Evolutionary conservation across 2,888 invertebrate species (phyloP), one percentile per base, ranked within the genome.

Genomic region (Drosophila differens): DNA sequence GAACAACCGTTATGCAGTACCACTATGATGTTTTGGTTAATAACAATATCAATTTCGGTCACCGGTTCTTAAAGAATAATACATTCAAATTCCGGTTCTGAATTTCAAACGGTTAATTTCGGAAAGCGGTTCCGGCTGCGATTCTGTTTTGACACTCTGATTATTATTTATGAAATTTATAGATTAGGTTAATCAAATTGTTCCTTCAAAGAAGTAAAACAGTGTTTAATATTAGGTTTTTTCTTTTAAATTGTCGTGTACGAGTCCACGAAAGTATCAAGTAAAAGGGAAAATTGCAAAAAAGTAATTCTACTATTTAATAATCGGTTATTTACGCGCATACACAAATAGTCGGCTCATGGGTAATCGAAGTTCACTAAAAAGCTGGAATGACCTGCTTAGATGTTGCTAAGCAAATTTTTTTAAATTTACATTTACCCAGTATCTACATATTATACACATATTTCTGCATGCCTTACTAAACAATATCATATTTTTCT

Each of bases 391-490:
- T 53, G 12, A 54, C 16, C 32, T 64, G 47, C 54, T 1, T 35
- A 32, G 53, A 52, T 47, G 10, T 47, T 60, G 64, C 55, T 60
- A 44, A 19, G 14, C 12, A 59, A 25, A 35, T 47, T 54, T 10
- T 39, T 16, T 33, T 47, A 28, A 12, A 52, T 44, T 61, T 64
- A 62, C 55, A 63, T 61, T 30, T 52, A 63, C 41, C 32, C 51
- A 19, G 30, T 63, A 64, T 52, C 41, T 39, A 37, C 61, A 30
- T 57, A 57, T 35, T 19, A 55, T 35, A 55, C 19, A 41, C 59
- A 65, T 55, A 75, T 82, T 81, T 82, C 66, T 81, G 81, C 81
- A 81, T 81, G 81, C 81, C 81, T 82, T 81, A 76, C 65, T 70
- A 61, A 76, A 77, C 53, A 30, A 79, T 79, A 73, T 77, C 60